phyloP scores from a whole-genome alignment of 2,113 vertebrate genomes.

The Dinomys branickii region DNA sequence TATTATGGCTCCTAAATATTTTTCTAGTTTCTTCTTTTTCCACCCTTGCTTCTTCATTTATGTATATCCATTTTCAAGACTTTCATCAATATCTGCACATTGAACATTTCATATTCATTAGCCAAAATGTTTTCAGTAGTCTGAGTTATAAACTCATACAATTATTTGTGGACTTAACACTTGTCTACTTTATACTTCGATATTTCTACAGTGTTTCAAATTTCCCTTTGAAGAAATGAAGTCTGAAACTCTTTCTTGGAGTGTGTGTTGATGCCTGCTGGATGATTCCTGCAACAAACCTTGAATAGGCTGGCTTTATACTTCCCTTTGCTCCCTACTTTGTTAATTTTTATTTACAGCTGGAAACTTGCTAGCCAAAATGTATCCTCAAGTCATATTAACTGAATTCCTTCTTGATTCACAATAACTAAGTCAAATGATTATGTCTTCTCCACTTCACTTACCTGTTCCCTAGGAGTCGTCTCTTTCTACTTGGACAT shows the following conservation, averaged over 20 bases:
- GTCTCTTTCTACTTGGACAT: background rate
- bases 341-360: background rate
- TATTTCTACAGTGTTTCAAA: conserved; percentile 19
- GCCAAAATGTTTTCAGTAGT: background rate
- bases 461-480: background rate
- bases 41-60: background rate
- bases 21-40: background rate
- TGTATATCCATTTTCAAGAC: background rate
- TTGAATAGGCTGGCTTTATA: background rate
- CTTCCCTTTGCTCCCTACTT: background rate
- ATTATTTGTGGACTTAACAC: conserved; percentile 29
- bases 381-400: background rate
- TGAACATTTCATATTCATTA: background rate
- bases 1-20: background rate
- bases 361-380: background rate
- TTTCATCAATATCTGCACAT: background rate
- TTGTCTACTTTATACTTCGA: background rate
- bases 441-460: background rate
- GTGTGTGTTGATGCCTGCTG: background rate
- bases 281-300: background rate
- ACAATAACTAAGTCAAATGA: background rate
- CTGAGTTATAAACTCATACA: background rate
- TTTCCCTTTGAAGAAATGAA: background rate
- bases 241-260: background rate
- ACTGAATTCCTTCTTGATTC: background rate